Evolutionary conservation across 30 jellyfish, hydroid and myxozoan genomes (phyloP).

Genomic region (Chrysaora quinquecirrha): DNA sequence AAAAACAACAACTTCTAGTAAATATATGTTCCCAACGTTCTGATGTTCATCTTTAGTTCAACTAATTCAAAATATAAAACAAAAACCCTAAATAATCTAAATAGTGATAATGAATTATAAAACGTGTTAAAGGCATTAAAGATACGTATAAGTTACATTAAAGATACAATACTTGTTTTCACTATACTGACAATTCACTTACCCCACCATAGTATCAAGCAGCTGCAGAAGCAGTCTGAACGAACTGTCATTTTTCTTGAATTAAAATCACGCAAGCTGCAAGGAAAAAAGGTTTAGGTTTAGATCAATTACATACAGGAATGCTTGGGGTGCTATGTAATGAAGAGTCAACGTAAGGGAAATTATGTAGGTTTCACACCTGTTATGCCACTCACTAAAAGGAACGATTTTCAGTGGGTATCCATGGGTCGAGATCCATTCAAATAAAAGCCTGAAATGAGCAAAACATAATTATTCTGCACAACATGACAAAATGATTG

Average conservation of each 20-base stretch:
- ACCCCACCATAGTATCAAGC: conserved; percentile 62
- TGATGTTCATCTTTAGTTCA: background rate
- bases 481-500: background rate
- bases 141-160: background rate
- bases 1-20: background rate
- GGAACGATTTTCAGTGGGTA: conserved; percentile 85
- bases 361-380: no score
- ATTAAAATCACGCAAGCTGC: conserved; percentile 4
- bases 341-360: no score
- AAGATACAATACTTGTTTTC: background rate
- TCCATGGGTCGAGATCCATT: conserved; percentile 95
- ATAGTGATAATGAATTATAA: background rate
- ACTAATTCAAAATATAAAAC: background rate
- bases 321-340: no score
- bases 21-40: background rate
- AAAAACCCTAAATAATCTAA: background rate
- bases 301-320: no score
- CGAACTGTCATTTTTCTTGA: conserved; percentile 17
- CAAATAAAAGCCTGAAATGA: conserved; percentile 71
- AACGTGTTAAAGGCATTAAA: background rate
- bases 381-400: conserved; percentile 74
- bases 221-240: conserved; percentile 51
- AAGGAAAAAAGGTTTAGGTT: background rate
- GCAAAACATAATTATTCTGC: background rate
- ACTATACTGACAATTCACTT: conserved; percentile 13